Base-by-base conservation (phyloP, 2,113 vertebrate genomes). In the Anhinga anhinga region DNA sequence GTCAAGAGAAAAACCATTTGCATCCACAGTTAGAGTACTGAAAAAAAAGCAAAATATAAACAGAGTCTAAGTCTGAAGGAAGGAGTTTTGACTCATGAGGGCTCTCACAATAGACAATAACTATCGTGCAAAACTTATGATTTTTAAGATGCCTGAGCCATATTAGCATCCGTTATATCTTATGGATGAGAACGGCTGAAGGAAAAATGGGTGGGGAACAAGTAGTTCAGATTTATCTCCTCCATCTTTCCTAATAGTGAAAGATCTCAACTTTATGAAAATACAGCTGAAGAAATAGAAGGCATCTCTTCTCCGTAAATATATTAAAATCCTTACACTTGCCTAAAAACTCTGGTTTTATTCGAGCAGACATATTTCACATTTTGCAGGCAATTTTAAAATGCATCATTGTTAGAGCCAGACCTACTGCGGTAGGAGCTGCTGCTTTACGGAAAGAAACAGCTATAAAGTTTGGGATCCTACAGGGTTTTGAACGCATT, bases 401-500 rank as follows among this genome's bases (percentile, higher is more conserved):
- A 92, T 17, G 90, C 92, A 93, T 90, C 96, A 67, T 73, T 83
- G 94, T 90, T 83, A 80, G 88, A 88, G 79, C 74, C 96, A 89
- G 91, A 95, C 86, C 84, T 91, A 73, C 92, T 94, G 72, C 73
- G 17, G 82, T 71, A 90, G 93, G 92, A 91, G 90, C 94, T 80
- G 90, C 90, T 52, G 85, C 93, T 81, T 94, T 92, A 93, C 58
- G 16, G 96, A 95, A 92, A 92, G 73, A 58, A 94, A 82, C 61
- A 91, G 95, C 90, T 67, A 95, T 88, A 94, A 97, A 98, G 93
- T 98, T 97, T 93, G 94, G 93, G 94, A 94, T 97, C 94, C 94
- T 97, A 96, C 74, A 49, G 92, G 67, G 94, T 85, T 97, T 30
- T 74, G 92, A 93, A 90, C 18, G 4, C 93, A 71, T 89, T 82